Evolutionary conservation across 2,888 invertebrate genomes (phyloP), one percentile per base, ranked within the genome.

Genomic region (Pandemis corylana): DNA sequence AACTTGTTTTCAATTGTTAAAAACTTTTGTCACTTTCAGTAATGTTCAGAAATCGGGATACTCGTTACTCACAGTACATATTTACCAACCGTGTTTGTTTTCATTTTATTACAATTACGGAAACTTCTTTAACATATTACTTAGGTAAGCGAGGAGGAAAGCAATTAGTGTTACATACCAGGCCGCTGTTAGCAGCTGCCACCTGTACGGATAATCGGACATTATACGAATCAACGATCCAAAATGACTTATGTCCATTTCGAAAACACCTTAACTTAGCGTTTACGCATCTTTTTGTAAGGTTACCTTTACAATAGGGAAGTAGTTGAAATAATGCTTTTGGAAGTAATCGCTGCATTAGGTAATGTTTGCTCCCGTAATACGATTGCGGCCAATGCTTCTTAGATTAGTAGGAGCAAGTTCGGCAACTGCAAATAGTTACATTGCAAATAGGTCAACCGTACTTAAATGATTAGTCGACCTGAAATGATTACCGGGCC

Each of bases 301-400:
- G 28, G 28, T 5, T 9, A 20, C 9, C 1, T 28, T 28, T 28
- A 59, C 12, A 10, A 12, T 28, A 28, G 28, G 12, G 12, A 59
- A 5, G 28, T 10, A 28, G 59, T 59, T 28, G 28, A 28, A 9
- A 28, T 28, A 59, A 59, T 59, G 10, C 12, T 28, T 59, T 28
- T 28, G 20, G 28, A 28, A 59, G 10, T 28, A 20, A 12, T 4
- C 28, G 1, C 12, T 28, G 10, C 28, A 59, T 46, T 49, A 49
- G 49, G 56, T 46, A 68, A 68, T 62, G 66, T 66, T 68, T 72
- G 44, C 72, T 36, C 41, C 36, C 51, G 42, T 56, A 53, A 63
- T 68, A 66, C 61, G 53, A 72, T 42, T 68, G 44, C 63, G 63
- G 72, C 41, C 46, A 51, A 20, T 51, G 64, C 20, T 68, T 64